These are phyloP conservation scores for Acronicta alni DNA, from an alignment of 2,888 invertebrate genomes.

Conservation along the genomic window DNA sequence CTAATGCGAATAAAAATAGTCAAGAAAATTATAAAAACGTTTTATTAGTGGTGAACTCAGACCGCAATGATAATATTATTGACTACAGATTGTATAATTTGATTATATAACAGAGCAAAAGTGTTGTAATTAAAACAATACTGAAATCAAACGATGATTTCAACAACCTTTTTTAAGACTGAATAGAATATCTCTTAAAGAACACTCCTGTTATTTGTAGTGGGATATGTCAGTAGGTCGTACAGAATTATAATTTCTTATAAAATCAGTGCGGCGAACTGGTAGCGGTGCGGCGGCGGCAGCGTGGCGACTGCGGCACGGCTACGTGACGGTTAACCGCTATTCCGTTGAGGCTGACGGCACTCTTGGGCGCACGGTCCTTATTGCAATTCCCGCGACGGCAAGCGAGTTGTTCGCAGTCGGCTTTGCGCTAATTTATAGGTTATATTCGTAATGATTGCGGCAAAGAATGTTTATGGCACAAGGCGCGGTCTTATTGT, in stretches of 20 bases:
- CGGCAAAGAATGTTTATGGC: constrained; percentile 87
- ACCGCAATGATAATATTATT: constrained; percentile 8
- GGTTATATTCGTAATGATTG: constrained; percentile 87
- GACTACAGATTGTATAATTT: constrained; percentile 11
- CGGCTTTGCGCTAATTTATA: constrained; percentile 84
- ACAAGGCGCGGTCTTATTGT: constrained; percentile 87
- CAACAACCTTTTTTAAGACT: not conserved
- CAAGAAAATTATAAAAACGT: constrained; percentile 16
- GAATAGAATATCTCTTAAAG: too few relatives aligned
- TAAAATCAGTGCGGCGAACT: too few relatives aligned
- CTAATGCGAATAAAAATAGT: constrained; percentile 45
- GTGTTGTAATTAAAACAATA: not conserved
- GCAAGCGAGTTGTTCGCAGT: constrained; percentile 72
- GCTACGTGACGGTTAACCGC: constrained; percentile 43
- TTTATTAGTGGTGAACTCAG: constrained; percentile 9
- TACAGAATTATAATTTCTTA: too few relatives aligned
- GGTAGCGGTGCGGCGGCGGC: not conserved
- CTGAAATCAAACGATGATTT: constrained; percentile 18
- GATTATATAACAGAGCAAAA: constrained; percentile 16
- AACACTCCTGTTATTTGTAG: too few relatives aligned
- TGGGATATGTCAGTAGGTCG: too few relatives aligned
- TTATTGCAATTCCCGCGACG: constrained; percentile 79
- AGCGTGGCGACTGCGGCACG: constrained; percentile 2
- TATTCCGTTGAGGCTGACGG: constrained; percentile 64
- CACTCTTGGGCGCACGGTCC: constrained; percentile 58